phyloP scores from a whole-genome alignment of 1,140 invertebrate species.

The Neocloeon triangulifer region DNA sequence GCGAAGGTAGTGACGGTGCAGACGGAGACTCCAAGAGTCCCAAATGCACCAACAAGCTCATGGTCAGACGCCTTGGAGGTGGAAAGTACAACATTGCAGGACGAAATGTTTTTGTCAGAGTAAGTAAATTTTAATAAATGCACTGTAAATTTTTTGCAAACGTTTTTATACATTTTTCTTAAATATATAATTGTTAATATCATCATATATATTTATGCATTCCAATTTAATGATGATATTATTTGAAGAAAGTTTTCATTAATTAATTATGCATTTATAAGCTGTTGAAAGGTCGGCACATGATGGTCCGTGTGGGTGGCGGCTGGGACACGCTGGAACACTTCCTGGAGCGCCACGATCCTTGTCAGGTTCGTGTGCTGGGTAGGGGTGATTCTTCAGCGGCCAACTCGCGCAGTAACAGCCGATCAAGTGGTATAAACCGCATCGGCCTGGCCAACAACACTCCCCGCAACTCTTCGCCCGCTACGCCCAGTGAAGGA shows the following conservation, averaged over 20 bases:
- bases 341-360: slow-evolving; percentile 73
- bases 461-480: slow-evolving; percentile 21
- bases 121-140: slow-evolving; percentile 16
- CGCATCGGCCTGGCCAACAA: no score
- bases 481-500: slow-evolving; percentile 15
- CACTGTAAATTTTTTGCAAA: no score
- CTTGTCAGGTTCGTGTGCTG: slow-evolving; percentile 55
- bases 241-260: no score
- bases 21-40: no score
- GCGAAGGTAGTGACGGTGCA: no score
- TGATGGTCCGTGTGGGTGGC: slow-evolving; percentile 85
- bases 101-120: slow-evolving; percentile 50
- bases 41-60: slow-evolving; percentile 39
- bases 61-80: slow-evolving; percentile 55
- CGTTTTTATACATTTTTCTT: no score
- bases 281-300: slow-evolving; percentile 64
- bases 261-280: no score
- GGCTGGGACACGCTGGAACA: slow-evolving; percentile 84
- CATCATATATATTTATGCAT: no score
- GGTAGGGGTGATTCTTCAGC: slow-evolving; percentile 13
- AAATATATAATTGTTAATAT: no score
- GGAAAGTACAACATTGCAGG: slow-evolving; percentile 63
- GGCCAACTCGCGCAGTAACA: slow-evolving; percentile 17
- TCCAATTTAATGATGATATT: no score
- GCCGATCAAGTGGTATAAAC: slow-evolving; percentile 13